These are phyloP conservation scores for Cepphus grylle DNA, from an alignment of 2,113 vertebrate species.

Conservation along the genomic window DNA sequence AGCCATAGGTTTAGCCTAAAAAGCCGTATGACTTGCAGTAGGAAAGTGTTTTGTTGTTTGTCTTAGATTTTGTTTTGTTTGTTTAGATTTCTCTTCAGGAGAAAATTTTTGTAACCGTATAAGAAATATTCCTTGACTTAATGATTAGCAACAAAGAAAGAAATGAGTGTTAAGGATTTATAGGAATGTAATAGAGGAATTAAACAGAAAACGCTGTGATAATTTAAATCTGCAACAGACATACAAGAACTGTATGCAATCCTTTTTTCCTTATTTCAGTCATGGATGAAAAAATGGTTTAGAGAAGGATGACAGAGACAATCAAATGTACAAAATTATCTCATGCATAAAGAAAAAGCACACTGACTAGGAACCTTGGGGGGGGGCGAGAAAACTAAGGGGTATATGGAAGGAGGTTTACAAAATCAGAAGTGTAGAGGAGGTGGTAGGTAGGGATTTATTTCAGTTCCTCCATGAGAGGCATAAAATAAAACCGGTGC, in stretches of 20 bases:
- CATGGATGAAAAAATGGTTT: not conserved
- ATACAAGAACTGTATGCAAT: not conserved
- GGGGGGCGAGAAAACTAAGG: not conserved
- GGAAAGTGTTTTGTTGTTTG: not conserved
- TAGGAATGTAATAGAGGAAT: not conserved
- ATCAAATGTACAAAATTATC: not conserved
- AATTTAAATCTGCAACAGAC: not conserved
- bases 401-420: not conserved
- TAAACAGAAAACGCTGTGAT: not conserved
- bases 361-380: not conserved
- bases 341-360: not conserved
- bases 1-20: not conserved
- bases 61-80: not conserved
- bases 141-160: not conserved
- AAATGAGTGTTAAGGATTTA: not conserved
- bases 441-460: not conserved
- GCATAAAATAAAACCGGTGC: not conserved
- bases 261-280: not conserved
- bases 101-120: not conserved
- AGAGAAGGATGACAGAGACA: not conserved
- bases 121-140: not conserved
- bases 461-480: not conserved
- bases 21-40: not conserved
- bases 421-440: not conserved
- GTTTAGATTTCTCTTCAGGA: not conserved